Conservation (phyloP, 2,797 vertebrate genomes). For the Leptoclinus maculatus region DNA sequence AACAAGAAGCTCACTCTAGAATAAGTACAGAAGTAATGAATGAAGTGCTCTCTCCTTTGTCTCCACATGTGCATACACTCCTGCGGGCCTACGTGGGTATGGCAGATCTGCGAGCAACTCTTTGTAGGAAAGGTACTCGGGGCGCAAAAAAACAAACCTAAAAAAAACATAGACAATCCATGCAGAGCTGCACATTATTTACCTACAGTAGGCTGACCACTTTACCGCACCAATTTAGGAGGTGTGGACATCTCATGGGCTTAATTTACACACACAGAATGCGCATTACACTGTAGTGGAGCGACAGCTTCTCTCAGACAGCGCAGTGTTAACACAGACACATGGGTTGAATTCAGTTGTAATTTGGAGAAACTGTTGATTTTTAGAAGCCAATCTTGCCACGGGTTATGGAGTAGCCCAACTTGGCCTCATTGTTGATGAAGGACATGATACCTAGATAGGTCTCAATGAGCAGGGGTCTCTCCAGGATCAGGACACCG, state of each 20-base stretch:
- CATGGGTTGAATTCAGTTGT: slow-evolving; percentile 19
- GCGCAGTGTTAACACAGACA: slow-evolving; percentile 52
- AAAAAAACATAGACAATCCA: slow-evolving; percentile 48
- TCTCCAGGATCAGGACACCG: slow-evolving; percentile 90
- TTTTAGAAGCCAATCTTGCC: slow-evolving; percentile 95
- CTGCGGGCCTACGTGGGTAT: slow-evolving; percentile 1
- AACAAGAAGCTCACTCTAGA: slow-evolving; percentile 22
- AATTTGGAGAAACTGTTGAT: neutral
- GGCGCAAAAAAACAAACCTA: neutral
- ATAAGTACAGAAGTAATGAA: slow-evolving; percentile 15
- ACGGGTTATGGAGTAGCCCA: slow-evolving; percentile 97
- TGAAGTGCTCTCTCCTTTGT: slow-evolving; percentile 23
- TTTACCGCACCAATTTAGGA: slow-evolving; percentile 33
- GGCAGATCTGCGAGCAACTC: slow-evolving; percentile 29
- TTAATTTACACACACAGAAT: slow-evolving; percentile 37
- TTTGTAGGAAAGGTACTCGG: slow-evolving; percentile 15
- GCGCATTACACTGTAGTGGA: slow-evolving; percentile 20
- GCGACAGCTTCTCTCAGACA: slow-evolving; percentile 38
- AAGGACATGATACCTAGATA: slow-evolving; percentile 97
- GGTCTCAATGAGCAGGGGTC: slow-evolving; percentile 95
- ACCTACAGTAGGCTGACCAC: slow-evolving; percentile 31
- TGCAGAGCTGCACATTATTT: slow-evolving; percentile 49
- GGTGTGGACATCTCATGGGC: slow-evolving; percentile 29
- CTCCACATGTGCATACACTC: slow-evolving; percentile 25
- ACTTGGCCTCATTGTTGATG: slow-evolving; percentile 97